Conservation (phyloP, 1,140 invertebrate species). For the Calosoma granatense region DNA sequence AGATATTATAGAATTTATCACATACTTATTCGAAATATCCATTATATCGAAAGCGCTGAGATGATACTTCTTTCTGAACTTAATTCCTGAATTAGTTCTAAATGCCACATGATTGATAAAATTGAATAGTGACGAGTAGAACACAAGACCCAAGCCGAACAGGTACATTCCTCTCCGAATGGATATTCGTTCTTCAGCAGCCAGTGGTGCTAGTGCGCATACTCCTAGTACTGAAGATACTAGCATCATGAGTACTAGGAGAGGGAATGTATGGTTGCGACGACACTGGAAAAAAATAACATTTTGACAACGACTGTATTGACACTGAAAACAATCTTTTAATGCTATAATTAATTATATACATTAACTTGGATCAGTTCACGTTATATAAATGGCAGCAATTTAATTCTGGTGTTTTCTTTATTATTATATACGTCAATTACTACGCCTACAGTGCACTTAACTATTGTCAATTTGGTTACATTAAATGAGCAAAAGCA, state of each 20-base stretch:
- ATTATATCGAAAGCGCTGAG: conserved; percentile 49
- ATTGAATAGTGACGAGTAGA: conserved; percentile 50
- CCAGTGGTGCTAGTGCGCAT: conserved; percentile 11
- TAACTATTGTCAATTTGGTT: too few relatives aligned
- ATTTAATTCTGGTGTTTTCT: too few relatives aligned
- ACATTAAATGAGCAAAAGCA: too few relatives aligned
- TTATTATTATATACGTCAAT: too few relatives aligned
- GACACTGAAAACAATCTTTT: too few relatives aligned
- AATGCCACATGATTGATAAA: conserved; percentile 46
- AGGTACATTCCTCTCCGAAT: conserved; percentile 43
- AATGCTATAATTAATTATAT: too few relatives aligned
- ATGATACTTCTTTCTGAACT: conserved; percentile 46
- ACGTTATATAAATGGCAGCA: too few relatives aligned
- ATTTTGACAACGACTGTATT: too few relatives aligned
- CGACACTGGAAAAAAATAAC: conserved; percentile 3
- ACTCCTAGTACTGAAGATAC: neutral
- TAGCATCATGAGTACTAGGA: neutral
- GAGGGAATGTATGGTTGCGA: neutral
- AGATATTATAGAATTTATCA: neutral
- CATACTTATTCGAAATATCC: conserved; percentile 62
- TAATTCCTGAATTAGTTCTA: conserved; percentile 42
- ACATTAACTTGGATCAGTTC: too few relatives aligned
- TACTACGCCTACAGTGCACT: too few relatives aligned
- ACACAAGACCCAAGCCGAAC: conserved; percentile 47
- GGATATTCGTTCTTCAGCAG: conserved; percentile 37